Base-by-base conservation (phyloP, 2,888 invertebrate species). In the Mythimna ferrago region DNA sequence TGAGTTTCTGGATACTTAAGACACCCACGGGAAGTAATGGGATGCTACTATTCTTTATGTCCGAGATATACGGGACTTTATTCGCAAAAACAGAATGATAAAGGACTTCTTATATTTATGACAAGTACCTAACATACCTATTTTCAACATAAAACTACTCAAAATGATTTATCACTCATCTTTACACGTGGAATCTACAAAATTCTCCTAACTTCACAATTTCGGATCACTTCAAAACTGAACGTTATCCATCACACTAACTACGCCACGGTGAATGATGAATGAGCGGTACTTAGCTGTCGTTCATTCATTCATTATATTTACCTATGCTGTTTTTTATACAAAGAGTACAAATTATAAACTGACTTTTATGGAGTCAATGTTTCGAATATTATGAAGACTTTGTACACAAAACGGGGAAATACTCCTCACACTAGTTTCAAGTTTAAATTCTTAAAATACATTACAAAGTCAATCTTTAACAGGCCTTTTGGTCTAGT, bases 201-300 rank as follows among this genome's bases (percentile, higher is more conserved):
- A 48, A 66, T 63, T 66, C 35, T 51, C 32, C 48, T 58, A 54
- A 19, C 32, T 66, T 81, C 26, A 53, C 62, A 63, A 78, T 60
- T 68, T 68, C 44, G 48, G 32, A 65, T 75, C 32, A 63, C 58
- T 64, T 41, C n/a, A 2, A 63, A 60, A 73, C 54, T 73, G 54
- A 61, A 54, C 41, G 48, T 54, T 66, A 78, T 78, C 76, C 41
- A 67, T 81, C 77, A 75, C 53, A 9, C 38, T 66, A 78, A 76
- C 58, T 64, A 63, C 7, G 65, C 61, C 10, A 53, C 11, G 11
- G 9, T 60, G 66, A 81, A 81, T 78, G 66, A 75, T 60, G 63
- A 67, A 78, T 76, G 64, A 67, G 66, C 9, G 41, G 19, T 51
- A 26, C 41, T 60, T 26, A 41, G 32, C 19, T 51, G 54, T 60